These are phyloP conservation scores for Batillaria attramentaria DNA, from an alignment of 1,140 invertebrate species.

Conservation along the genomic window DNA sequence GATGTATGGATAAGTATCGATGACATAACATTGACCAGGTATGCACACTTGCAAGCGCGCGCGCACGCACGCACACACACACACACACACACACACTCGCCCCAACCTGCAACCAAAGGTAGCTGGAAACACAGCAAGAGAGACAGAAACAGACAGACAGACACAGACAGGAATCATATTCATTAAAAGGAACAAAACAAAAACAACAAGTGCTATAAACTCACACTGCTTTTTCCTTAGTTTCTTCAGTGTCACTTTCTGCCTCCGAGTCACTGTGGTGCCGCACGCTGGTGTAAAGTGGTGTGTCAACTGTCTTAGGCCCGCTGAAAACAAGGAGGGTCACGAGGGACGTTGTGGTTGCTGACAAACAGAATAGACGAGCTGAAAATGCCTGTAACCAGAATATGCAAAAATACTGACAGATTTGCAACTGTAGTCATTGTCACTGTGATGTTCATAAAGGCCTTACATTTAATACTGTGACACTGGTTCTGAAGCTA, in stretches of 20 bases:
- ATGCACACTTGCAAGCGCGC: background rate
- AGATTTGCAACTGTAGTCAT: too few relatives aligned
- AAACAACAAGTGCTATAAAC: background rate
- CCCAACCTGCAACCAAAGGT: background rate
- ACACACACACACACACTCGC: background rate
- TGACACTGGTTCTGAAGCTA: too few relatives aligned
- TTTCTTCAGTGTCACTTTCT: slow-evolving; percentile 10
- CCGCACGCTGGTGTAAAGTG: background rate
- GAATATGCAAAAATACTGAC: background rate
- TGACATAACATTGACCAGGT: background rate
- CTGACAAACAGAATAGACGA: background rate
- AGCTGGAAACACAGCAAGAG: background rate
- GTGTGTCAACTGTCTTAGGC: slow-evolving; percentile 3
- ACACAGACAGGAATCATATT: background rate
- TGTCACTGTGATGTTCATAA: too few relatives aligned
- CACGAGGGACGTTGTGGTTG: slow-evolving; percentile 4
- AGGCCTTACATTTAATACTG: too few relatives aligned
- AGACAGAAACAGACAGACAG: background rate
- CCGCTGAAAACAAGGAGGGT: slow-evolving; percentile 10
- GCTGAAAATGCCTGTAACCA: slow-evolving; percentile 3
- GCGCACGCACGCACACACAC: background rate
- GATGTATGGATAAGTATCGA: too few relatives aligned
- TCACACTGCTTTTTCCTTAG: background rate
- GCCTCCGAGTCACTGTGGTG: slow-evolving; percentile 23
- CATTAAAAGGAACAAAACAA: background rate